Evolutionary conservation across 2,797 vertebrate genomes (phyloP).

Genomic region (Notolepis coatsorum): DNA sequence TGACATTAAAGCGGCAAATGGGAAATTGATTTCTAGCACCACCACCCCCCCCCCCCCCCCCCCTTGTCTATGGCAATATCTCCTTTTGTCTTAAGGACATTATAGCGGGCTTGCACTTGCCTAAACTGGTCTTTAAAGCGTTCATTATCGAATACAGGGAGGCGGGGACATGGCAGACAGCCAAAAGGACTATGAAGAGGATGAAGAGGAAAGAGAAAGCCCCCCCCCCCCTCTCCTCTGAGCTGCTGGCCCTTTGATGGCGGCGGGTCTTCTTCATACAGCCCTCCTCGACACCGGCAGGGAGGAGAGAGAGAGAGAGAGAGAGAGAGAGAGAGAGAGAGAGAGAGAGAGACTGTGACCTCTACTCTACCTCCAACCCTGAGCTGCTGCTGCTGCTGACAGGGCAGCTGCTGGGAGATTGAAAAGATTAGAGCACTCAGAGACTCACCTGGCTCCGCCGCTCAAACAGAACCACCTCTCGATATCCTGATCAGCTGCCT

Average conservation of each 20-base stretch:
- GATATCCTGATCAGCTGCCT: constrained; percentile 67
- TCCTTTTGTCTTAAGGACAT: constrained; percentile 89
- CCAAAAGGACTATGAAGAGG: constrained; percentile 67
- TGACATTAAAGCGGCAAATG: constrained; percentile 90
- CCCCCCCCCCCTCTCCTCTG: constrained; percentile 17
- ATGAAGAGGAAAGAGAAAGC: constrained; percentile 53
- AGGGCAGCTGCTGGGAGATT: constrained; percentile 61
- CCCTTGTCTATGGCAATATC: constrained; percentile 83
- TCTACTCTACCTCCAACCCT: constrained; percentile 53
- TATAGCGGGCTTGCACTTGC: constrained; percentile 81
- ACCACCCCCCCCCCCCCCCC: background rate
- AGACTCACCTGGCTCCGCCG: constrained; percentile 54
- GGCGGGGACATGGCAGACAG: constrained; percentile 63
- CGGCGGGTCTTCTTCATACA: constrained; percentile 65
- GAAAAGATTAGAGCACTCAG: constrained; percentile 64
- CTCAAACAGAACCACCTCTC: constrained; percentile 65
- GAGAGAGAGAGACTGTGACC: constrained; percentile 68
- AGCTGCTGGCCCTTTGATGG: constrained; percentile 51
- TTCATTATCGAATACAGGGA: constrained; percentile 84
- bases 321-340: no score
- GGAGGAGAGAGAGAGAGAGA: no score
- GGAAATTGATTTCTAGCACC: constrained; percentile 89
- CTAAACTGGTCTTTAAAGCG: constrained; percentile 86
- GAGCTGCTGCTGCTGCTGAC: constrained; percentile 65
- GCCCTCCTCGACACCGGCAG: constrained; percentile 65